Evolutionary conservation across 2,888 invertebrate genomes (phyloP).

Genomic region (Caenorhabditis afra): DNA sequence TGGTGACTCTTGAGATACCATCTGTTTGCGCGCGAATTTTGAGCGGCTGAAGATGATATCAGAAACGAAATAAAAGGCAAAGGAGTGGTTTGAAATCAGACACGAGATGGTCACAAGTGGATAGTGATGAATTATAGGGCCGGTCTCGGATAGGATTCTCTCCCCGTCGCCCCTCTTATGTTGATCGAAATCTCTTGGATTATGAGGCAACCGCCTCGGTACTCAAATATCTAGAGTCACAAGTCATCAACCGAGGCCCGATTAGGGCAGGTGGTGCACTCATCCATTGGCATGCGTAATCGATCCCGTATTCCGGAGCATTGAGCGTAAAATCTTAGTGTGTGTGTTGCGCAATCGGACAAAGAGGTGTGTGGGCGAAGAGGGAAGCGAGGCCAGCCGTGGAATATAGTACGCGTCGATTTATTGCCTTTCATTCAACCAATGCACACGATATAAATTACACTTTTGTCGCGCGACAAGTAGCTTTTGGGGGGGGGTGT

Average conservation of each 20-base stretch:
- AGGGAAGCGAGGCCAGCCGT: neutral
- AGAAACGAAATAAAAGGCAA: conserved; percentile 43
- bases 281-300: conserved; percentile 24
- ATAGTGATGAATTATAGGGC: conserved; percentile 59
- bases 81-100: conserved; percentile 50
- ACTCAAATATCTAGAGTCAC: conserved; percentile 23
- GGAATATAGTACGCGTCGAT: conserved; percentile 49
- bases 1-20: conserved; percentile 48
- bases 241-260: conserved; percentile 37
- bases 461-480: conserved; percentile 28
- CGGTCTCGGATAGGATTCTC: conserved; percentile 13
- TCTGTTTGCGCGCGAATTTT: conserved; percentile 52
- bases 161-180: conserved; percentile 2
- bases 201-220: conserved; percentile 28
- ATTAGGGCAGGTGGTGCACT: conserved; percentile 43
- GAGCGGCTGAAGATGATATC: conserved; percentile 49
- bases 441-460: conserved; percentile 52
- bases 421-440: conserved; percentile 49
- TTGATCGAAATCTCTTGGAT: conserved; percentile 38
- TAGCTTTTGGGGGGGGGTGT: too few species aligned
- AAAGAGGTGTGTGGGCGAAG: conserved; percentile 42
- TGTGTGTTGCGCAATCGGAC: conserved; percentile 45
- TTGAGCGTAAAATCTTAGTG: conserved; percentile 51
- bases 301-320: conserved; percentile 49
- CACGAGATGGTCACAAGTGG: conserved; percentile 55